phyloP scores from a whole-genome alignment of 2,113 vertebrate genomes.

The Engraulis encrasicolus region DNA sequence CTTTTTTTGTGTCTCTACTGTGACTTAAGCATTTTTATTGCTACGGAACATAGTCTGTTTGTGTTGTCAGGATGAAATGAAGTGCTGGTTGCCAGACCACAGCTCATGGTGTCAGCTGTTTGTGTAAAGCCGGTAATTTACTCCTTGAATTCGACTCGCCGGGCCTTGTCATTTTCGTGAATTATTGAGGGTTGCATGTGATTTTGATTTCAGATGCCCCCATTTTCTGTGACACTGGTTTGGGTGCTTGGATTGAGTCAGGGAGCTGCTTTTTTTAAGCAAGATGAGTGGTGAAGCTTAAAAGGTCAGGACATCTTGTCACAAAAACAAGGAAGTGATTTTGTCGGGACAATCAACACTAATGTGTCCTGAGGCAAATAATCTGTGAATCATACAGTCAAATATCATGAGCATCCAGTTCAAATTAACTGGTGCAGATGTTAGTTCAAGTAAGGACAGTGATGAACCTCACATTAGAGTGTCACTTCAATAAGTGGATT shows the following conservation, averaged over 20 bases:
- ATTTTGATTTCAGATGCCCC: slow-evolving; percentile 14
- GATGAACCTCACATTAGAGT: no score
- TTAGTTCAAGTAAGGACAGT: no score
- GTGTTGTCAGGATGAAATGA: slow-evolving; percentile 18
- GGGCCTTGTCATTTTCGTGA: not conserved
- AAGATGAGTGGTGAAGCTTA: no score
- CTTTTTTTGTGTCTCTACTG: not conserved
- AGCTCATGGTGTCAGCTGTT: slow-evolving; percentile 22
- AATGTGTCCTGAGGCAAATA: no score
- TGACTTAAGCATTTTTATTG: slow-evolving; percentile 20
- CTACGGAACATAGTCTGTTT: slow-evolving; percentile 15
- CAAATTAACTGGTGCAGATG: no score
- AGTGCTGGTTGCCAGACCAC: not conserved
- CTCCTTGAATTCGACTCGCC: slow-evolving; percentile 4
- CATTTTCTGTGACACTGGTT: not conserved
- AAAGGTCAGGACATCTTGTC: no score
- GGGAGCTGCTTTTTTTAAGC: no score
- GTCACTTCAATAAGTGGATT: no score
- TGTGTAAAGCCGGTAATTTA: slow-evolving; percentile 13
- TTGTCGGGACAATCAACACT: no score
- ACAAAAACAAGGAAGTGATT: no score
- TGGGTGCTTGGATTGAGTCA: not conserved
- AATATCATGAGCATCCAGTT: no score
- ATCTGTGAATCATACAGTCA: no score
- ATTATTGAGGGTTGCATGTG: not conserved